Evolutionary conservation across 2,888 invertebrate species (phyloP), one percentile per base, ranked within the genome.

Genomic region (Patella depressa): DNA sequence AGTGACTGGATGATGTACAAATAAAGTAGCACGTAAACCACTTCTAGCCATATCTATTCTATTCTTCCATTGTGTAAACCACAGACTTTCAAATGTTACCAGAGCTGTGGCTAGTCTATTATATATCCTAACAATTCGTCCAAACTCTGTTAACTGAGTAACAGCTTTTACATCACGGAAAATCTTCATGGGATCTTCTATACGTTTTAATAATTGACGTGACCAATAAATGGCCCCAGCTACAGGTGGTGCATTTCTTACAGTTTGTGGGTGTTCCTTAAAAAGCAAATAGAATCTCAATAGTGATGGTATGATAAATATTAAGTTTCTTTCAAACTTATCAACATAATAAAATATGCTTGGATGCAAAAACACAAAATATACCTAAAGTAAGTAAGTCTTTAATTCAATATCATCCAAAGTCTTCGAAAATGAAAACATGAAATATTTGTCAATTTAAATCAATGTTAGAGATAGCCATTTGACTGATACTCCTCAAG

Each of bases 141-240:
- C 84, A 82, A 89, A 91, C 78, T 91, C 90, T 57, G 88, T 86
- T 34, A 90, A 83, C 74, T 88, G 87, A 15, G 88, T 88, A 74
- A 91, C 88, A 45, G 90, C 89, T 75, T 87, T 88, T 81, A 87
- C 89, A 79, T 90, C 89, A 5, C 88, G 79, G 85, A 91, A 91
- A 11, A 89, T 79, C 79, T 89, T 89, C 91, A 91, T 92, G 9
- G 91, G 91, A 74, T 91, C 90, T 78, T 91, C 91, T 55, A 92
- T 91, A 55, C 89, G 84, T 72, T 88, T 89, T 14, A 91, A 85
- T 19, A 91, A 84, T 79, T 90, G 90, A 29, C 91, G 82, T 5
- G 89, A 87, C 92, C 92, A 92, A 78, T 88, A 86, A 76, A 92
- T 90, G 71, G 91, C 91, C 5, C 92, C 91, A 53, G 89, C 91